phyloP scores from a whole-genome alignment of 64 coral and sea anemone genomes.

The Montipora foliosa region DNA sequence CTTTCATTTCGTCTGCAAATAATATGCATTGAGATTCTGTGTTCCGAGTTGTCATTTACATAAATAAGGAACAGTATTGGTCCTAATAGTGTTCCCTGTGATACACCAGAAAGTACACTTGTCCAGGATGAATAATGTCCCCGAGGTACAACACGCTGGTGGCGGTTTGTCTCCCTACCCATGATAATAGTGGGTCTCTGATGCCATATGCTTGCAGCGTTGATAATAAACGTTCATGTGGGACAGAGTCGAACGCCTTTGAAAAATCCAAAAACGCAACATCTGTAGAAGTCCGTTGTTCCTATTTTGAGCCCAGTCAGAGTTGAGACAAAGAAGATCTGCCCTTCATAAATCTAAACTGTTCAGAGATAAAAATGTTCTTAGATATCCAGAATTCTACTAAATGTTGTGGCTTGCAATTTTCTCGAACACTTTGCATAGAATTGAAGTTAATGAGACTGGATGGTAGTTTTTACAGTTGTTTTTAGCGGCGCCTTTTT shows the following conservation, averaged over 20 bases:
- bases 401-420: neutral
- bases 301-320: conserved; percentile 13
- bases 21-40: neutral
- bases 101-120: conserved; percentile 17
- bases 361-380: neutral
- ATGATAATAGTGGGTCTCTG: neutral
- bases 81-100: conserved; percentile 1
- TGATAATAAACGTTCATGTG: conserved; percentile 8
- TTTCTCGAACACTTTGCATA: conserved; percentile 10
- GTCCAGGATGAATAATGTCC: neutral
- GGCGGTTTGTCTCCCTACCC: neutral
- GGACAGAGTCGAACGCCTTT: conserved; percentile 38
- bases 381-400: conserved; percentile 39
- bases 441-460: neutral
- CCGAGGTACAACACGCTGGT: neutral
- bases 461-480: too few relatives aligned
- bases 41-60: neutral
- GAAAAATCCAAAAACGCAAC: conserved; percentile 3
- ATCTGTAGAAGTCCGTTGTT: conserved; percentile 11
- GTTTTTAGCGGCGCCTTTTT: too few relatives aligned
- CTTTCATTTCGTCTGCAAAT: conserved; percentile 8
- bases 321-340: conserved; percentile 37
- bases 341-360: conserved; percentile 30
- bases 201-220: neutral
- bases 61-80: neutral